These are phyloP conservation scores for Drosophila suboccidentalis DNA, from an alignment of 2,888 invertebrate genomes.

Conservation along the genomic window DNA sequence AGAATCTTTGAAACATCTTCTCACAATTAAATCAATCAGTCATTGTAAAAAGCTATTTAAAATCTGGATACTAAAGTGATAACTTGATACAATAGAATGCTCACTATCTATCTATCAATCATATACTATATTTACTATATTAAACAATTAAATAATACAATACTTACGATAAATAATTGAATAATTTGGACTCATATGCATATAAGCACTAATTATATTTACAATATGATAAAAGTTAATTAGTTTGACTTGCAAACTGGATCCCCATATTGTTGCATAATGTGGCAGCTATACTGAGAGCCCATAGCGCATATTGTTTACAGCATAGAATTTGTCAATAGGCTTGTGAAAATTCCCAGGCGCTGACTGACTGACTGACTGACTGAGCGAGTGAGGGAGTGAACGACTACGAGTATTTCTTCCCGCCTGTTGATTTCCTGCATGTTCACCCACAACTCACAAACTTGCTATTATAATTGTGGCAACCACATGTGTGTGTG, in stretches of 20 bases:
- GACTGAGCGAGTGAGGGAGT: conserved; percentile 14
- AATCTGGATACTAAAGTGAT: no score
- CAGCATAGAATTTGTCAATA: conserved; percentile 54
- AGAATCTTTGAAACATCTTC: no score
- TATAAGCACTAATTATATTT: neutral
- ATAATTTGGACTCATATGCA: neutral
- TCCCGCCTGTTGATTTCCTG: conserved; percentile 33
- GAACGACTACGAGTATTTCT: neutral
- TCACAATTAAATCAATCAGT: no score
- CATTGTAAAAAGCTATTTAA: no score
- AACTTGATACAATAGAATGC: no score
- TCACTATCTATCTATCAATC: no score
- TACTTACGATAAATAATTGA: no score
- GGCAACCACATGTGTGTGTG: conserved; percentile 1
- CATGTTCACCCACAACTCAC: conserved; percentile 29
- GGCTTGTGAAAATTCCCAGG: conserved; percentile 66
- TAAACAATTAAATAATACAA: no score
- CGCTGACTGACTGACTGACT: conserved; percentile 37
- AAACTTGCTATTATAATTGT: conserved; percentile 25
- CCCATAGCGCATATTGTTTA: conserved; percentile 40
- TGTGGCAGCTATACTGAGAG: conserved; percentile 6
- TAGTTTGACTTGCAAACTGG: conserved; percentile 13
- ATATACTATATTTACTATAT: no score
- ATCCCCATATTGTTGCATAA: conserved; percentile 33
- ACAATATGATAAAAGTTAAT: conserved; percentile 7